phyloP scores from a whole-genome alignment of 2,888 invertebrate genomes.

The Diarsia brunnea region DNA sequence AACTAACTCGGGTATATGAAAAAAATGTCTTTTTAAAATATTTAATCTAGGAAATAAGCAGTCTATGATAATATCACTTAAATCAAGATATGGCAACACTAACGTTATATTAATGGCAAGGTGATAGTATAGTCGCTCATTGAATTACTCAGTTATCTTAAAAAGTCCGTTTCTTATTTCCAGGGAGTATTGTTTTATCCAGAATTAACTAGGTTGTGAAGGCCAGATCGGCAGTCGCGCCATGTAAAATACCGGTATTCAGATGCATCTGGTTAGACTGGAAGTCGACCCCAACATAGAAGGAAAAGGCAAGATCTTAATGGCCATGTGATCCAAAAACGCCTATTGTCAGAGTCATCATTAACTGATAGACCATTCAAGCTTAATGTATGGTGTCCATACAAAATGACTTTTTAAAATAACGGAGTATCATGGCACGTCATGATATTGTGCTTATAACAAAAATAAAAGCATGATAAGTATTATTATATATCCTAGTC shows the following conservation, averaged over 20 bases:
- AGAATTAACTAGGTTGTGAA: neutral
- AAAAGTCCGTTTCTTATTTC: conserved; percentile 2
- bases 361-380: neutral
- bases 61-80: conserved; percentile 83
- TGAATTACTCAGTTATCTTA: conserved; percentile 20
- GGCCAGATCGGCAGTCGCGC: neutral
- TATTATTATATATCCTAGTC: neutral
- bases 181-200: neutral
- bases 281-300: neutral
- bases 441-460: conserved; percentile 43
- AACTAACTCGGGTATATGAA: conserved; percentile 57
- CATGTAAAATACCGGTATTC: neutral
- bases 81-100: conserved; percentile 75
- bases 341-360: neutral
- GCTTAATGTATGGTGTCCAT: neutral
- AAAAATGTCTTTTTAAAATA: conserved; percentile 70
- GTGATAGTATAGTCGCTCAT: conserved; percentile 54
- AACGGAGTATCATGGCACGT: conserved; percentile 21
- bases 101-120: conserved; percentile 59
- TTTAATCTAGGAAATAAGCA: conserved; percentile 76
- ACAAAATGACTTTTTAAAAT: conserved; percentile 17
- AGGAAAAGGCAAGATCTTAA: neutral
- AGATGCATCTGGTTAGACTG: neutral
- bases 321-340: neutral
- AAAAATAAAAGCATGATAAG: conserved; percentile 21